These are phyloP conservation scores for Lycaena phlaeas DNA, from an alignment of 2,888 invertebrate genomes.

Conservation along the genomic window DNA sequence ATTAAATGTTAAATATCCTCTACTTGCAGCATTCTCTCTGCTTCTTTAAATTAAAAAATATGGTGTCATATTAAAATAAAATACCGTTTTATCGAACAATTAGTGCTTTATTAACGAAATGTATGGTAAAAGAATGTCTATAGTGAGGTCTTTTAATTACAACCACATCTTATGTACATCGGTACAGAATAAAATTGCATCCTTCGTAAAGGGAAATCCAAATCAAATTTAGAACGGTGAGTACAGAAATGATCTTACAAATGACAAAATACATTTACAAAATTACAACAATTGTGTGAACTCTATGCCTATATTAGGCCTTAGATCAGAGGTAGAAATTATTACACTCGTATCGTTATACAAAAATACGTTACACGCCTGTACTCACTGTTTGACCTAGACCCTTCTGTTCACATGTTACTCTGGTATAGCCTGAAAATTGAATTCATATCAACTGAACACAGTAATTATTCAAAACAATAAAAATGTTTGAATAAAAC, in stretches of 20 bases:
- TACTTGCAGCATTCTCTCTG: no score
- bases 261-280: constrained; percentile 32
- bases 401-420: constrained; percentile 6
- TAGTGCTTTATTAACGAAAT: constrained; percentile 73
- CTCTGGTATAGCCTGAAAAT: constrained; percentile 1
- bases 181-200: constrained; percentile 19
- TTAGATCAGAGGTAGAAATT: constrained; percentile 32
- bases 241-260: constrained; percentile 33
- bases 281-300: constrained; percentile 32
- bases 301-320: constrained; percentile 37
- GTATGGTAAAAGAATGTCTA: constrained; percentile 60
- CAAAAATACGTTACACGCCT: constrained; percentile 23
- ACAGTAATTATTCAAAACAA: constrained; percentile 19
- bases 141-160: constrained; percentile 54
- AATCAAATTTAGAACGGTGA: constrained; percentile 34
- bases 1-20: no score
- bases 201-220: constrained; percentile 14
- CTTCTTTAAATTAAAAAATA: no score
- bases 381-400: constrained; percentile 22
- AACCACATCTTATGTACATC: constrained; percentile 43
- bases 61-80: no score
- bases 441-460: constrained; percentile 16
- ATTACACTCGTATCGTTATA: constrained; percentile 15
- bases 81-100: constrained; percentile 43
- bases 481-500: constrained; percentile 23